Evolutionary conservation across 37 sponge, comb jelly and placozoan species (phyloP), one percentile per base, ranked within the genome.

Genomic region (Aplysina aerophoba): DNA sequence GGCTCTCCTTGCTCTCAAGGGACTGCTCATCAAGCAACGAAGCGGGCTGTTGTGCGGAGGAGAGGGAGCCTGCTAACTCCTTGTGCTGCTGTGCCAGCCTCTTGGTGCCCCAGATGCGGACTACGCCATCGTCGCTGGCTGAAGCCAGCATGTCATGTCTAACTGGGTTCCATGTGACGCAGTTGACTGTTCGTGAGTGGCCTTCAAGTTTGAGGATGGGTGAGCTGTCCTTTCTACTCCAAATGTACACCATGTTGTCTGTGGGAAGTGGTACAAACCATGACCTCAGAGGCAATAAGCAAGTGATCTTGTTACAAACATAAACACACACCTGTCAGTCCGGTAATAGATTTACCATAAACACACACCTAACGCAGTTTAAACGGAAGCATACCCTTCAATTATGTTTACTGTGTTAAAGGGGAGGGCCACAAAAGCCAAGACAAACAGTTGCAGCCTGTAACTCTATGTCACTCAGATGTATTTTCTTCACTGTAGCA

Each of bases 91-190:
- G 4, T 17, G 13, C 17, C 16, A 53, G 37, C 74, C 50, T 64
- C 58, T 67, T 71, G 0, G 94, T 84, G 15, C 87, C 84, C 94
- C 94, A 93, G 15, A 93, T 61, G 33, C 87, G 33, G 15, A 93
- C 77, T 1, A 81, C 86, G 22, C 77, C 85, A 59, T 99, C 99
- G 37, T 99, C 99, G 83, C 96, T 92, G 14, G 86, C 95, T 0
- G 99, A 99, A 22, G 92, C 99, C 50, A 99, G 79, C 81, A 95
- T 87, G 85, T 82, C 73, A 12, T 85, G 92, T 44, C 81, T 41
- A 34, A 87, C 91, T n/a, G 97, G 92, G 82, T 97, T 97, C 99
- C 99, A 99, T 31, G 75, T 72, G 14, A 99, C 97, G 89, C 95
- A 91, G 84, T 95, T 96, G 8, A 99, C 99, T 56, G 94, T 79